These are phyloP conservation scores for Threskiornis aethiopicus DNA, from an alignment of 2,797 vertebrate genomes.

Conservation along the genomic window DNA sequence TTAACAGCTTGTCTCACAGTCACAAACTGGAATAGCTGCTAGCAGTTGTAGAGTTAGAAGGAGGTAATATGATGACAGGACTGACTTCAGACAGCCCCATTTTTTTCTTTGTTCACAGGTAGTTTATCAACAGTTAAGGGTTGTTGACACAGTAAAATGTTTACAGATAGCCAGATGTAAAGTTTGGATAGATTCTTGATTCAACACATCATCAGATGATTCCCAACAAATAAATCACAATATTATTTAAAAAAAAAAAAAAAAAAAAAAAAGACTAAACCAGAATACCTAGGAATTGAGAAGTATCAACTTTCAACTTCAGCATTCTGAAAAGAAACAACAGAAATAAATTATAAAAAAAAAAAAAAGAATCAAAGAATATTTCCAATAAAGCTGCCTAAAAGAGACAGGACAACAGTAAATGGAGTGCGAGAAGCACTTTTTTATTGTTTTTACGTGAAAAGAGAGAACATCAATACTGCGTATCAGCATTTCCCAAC, in stretches of 20 bases:
- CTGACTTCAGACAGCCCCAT: not conserved
- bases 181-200: not conserved
- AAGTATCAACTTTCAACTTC: not conserved
- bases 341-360: not conserved
- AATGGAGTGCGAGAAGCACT: not conserved
- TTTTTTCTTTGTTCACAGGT: not conserved
- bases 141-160: not conserved
- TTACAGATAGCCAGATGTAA: not conserved
- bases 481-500: not conserved
- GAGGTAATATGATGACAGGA: not conserved
- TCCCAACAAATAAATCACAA: not conserved
- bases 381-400: not conserved
- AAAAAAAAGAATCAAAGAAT: not conserved
- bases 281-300: not conserved
- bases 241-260: not conserved
- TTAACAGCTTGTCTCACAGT: constrained; percentile 23
- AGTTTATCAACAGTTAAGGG: not conserved
- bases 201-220: not conserved
- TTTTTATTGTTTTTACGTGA: not conserved
- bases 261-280: not conserved
- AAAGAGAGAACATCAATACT: not conserved
- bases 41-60: not conserved
- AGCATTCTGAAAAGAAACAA: not conserved
- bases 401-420: not conserved
- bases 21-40: constrained; percentile 14